phyloP scores from a whole-genome alignment of 2,113 vertebrate genomes.

The Oryzias woworae region DNA sequence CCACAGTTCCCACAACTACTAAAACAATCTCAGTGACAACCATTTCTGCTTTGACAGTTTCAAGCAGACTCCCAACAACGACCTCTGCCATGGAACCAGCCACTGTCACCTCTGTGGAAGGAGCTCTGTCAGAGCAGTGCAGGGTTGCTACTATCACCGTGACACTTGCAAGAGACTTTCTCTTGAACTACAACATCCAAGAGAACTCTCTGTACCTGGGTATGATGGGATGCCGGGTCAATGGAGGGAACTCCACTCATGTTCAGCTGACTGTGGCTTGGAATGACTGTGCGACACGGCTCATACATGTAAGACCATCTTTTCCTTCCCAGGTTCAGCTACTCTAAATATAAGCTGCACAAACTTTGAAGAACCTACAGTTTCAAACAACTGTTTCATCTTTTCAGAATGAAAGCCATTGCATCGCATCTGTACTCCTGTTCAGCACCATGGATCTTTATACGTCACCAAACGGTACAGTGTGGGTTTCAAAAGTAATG shows the following conservation, averaged over 20 bases:
- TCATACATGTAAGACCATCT: constrained; percentile 75
- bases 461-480: constrained; percentile 11
- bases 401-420: constrained; percentile 82
- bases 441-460: constrained; percentile 57
- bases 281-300: constrained; percentile 76
- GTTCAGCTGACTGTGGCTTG: constrained; percentile 77
- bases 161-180: constrained; percentile 73
- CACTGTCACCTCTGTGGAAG: not conserved
- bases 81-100: not conserved
- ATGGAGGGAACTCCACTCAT: constrained; percentile 72
- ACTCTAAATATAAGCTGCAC: not conserved
- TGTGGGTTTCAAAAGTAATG: constrained; percentile 50
- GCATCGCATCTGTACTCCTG: constrained; percentile 75
- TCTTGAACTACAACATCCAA: constrained; percentile 71
- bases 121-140: constrained; percentile 75
- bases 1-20: no score
- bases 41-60: no score
- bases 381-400: not conserved
- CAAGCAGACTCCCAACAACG: not conserved
- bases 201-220: constrained; percentile 83
- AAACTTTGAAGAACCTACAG: not conserved
- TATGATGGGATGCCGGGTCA: constrained; percentile 72
- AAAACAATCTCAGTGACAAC: not conserved
- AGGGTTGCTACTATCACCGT: constrained; percentile 73
- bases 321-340: not conserved